Evolutionary conservation across 2,888 invertebrate genomes (phyloP), one percentile per base, ranked within the genome.

Genomic region (Agrenia bidenticulata): DNA sequence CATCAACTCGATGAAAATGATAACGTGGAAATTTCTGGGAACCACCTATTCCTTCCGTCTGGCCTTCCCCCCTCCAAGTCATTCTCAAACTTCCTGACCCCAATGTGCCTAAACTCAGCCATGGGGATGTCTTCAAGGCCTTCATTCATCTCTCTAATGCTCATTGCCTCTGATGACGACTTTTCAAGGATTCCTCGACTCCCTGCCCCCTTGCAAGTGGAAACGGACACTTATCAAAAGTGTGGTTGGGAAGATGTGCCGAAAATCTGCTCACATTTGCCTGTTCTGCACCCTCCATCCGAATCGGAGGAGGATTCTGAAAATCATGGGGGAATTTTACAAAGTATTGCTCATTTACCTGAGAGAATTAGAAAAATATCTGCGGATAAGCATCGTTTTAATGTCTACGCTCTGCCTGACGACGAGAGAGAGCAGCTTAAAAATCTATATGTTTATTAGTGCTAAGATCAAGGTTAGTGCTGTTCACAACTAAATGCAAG

Each of bases 161-260:
- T 55, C 4, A 67, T 67, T 24, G 63, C 63, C 15, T 67, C 66
- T 24, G 66, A 67, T 27, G 63, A 63, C 1, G 63, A 63, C 9
- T 32, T 41, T 2, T 42, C 42, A n/a, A 55, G 53, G 5, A 4
- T 61, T 26, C 56, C 61, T 15, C 39, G 54, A 26, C 51, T 69
- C n/a, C 69, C 69, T 2, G 53, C 61, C 15, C 61, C 69, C 2
- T 63, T 69, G n/a, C 64, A 69, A 55, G 69, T 69, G 26, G 66
- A 69, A 42, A 15, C 65, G 1, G 69, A 69, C 21, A 55, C 65
- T 5, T 54, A 65, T 57, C 69, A 69, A 19, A 63, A 65, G n/a
- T 58, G 57, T 21, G 69, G 69, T 5, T 53, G 66, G 63, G 69
- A 69, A 17, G 66, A 63, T n/a, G 55, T 27, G 37, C 55, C 55